Conservation (phyloP, 2,888 invertebrate species). For the Phorcus lineatus region DNA sequence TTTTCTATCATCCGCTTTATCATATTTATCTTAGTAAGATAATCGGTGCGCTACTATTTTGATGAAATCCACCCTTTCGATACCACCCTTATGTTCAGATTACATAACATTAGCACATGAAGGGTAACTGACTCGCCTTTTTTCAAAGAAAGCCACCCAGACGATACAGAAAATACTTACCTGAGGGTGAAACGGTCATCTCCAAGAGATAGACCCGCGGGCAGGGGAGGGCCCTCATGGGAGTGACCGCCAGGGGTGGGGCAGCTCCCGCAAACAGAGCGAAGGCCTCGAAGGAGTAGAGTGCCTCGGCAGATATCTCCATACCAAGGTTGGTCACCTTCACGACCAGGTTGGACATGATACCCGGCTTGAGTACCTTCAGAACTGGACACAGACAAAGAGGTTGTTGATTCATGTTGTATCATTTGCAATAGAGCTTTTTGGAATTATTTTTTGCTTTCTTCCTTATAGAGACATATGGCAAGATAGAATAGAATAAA, state of each 20-base stretch:
- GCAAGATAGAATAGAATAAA: no score
- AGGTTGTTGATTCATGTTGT: not conserved
- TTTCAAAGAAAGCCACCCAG: no score
- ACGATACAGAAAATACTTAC: not conserved
- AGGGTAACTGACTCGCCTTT: no score
- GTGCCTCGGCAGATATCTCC: conserved; percentile 4
- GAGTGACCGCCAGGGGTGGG: not conserved
- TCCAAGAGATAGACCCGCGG: conserved; percentile 22
- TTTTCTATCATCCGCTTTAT: no score
- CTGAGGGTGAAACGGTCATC: conserved; percentile 1
- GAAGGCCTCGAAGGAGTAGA: conserved; percentile 28
- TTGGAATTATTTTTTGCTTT: no score
- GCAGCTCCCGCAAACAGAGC: conserved; percentile 19
- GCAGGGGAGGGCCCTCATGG: conserved; percentile 21
- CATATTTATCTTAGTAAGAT: no score
- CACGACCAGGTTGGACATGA: not conserved
- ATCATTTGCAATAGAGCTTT: no score
- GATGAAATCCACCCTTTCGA: no score
- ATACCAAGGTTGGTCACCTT: conserved; percentile 23
- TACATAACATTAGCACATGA: no score
- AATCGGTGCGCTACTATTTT: no score
- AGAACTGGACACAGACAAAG: not conserved
- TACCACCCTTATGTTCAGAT: no score
- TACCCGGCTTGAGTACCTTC: not conserved
- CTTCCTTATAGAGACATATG: no score